Evolutionary conservation across 2,113 vertebrate genomes (phyloP).

Genomic region (Casuarius casuarius): DNA sequence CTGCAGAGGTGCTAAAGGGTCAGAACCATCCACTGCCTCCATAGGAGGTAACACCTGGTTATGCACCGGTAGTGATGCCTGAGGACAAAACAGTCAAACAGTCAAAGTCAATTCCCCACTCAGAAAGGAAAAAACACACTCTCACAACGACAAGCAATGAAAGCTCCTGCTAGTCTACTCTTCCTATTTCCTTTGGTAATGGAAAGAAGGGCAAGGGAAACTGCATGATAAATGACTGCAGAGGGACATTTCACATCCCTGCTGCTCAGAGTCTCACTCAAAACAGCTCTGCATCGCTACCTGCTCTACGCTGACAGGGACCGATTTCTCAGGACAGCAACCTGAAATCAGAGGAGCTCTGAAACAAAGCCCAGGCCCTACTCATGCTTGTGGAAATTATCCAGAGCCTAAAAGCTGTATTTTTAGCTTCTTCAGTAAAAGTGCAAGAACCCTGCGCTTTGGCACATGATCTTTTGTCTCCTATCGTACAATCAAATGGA

Average conservation of each 20-base stretch:
- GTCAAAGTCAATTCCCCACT: not conserved
- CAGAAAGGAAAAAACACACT: not conserved
- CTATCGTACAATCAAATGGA: not conserved
- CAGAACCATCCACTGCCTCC: constrained; percentile 82
- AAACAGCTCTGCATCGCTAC: not conserved
- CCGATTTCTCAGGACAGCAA: not conserved
- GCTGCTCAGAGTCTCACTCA: not conserved
- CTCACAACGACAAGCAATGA: not conserved
- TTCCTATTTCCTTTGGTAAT: not conserved
- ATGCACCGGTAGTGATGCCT: constrained; percentile 86
- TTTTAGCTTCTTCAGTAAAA: not conserved
- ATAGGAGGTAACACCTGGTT: constrained; percentile 86
- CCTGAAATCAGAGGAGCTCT: not conserved
- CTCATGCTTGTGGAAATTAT: not conserved
- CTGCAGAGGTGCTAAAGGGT: constrained; percentile 83
- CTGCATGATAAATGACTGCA: not conserved
- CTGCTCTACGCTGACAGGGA: not conserved
- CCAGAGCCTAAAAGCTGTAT: not conserved
- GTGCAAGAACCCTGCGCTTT: not conserved
- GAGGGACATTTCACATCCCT: not conserved
- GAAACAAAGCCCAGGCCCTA: not conserved
- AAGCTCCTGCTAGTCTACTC: not conserved
- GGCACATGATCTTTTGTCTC: not conserved
- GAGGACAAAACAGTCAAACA: not conserved
- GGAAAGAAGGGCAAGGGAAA: not conserved